Conservation (phyloP, 2,888 invertebrate genomes). For the Monopis laevigella region DNA sequence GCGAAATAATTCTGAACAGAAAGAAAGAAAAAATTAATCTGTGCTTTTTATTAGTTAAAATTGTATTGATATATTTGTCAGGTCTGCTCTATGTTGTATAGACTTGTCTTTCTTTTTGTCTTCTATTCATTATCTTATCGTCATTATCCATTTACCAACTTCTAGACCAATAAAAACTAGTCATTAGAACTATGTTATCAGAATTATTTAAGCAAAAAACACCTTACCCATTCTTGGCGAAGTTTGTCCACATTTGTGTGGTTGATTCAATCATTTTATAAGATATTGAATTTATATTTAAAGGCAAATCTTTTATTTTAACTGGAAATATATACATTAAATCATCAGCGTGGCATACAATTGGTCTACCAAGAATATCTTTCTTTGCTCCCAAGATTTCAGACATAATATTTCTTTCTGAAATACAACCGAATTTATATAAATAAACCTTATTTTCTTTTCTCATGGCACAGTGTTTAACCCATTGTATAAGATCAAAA, state of each 20-base stretch:
- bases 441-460: slow-evolving; percentile 30
- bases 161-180: not conserved
- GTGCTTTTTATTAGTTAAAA: too few relatives aligned
- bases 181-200: not conserved
- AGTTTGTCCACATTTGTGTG: slow-evolving; percentile 42
- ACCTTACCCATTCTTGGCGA: slow-evolving; percentile 43
- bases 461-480: slow-evolving; percentile 24
- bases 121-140: not conserved
- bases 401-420: slow-evolving; percentile 31
- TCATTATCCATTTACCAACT: not conserved
- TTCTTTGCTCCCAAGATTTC: slow-evolving; percentile 21
- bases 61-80: not conserved
- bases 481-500: slow-evolving; percentile 25
- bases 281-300: slow-evolving; percentile 23
- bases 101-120: too few relatives aligned
- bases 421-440: slow-evolving; percentile 36
- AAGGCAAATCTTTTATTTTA: slow-evolving; percentile 21
- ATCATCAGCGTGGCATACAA: slow-evolving; percentile 34
- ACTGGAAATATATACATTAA: slow-evolving; percentile 31
- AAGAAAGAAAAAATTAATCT: too few relatives aligned
- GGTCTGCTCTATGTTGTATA: too few relatives aligned
- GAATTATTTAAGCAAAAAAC: not conserved
- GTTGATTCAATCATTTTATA: slow-evolving; percentile 33
- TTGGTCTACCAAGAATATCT: slow-evolving; percentile 15
- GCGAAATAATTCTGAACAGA: too few relatives aligned